Base-by-base conservation (phyloP, 2,113 vertebrate species). In the Regulus satrapa region DNA sequence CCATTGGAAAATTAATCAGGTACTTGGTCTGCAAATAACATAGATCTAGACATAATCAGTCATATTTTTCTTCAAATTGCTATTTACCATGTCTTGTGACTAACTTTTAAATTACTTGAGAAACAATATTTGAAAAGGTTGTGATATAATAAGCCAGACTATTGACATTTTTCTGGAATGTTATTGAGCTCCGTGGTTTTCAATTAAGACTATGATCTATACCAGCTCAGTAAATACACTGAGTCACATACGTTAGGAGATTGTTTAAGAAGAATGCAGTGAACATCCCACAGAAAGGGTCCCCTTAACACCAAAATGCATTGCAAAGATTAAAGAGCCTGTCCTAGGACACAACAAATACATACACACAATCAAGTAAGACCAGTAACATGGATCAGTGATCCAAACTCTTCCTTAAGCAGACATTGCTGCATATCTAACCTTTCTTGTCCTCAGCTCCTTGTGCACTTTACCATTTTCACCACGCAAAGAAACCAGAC, bases 121-220 rank as follows among this genome's bases (percentile, higher is more conserved):
- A 95, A 90, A 76, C 10, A 77, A 92, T 93, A 95, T 94, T 93
- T 95, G 72, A 83, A 89, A 88, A 96, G 18, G 10, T 58, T 78
- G 34, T 46, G 25, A 61, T 93, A 38, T 49, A 82, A 85, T 85
- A 81, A 51, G 52, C 10, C 59, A 80, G 45, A 55, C 16, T 86
- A 56, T 26, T 77, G 76, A 67, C 62, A 45, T 56, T 91, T 92
- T 92, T 77, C 55, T 89, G 55, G 20, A 88, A 61, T 51, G 4
- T 48, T 92, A 79, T 38, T 77, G 38, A 93, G 45, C 40, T 79
- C 45, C 32, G 21, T 58, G 32, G 18, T 54, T 96, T 92, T 85
- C 85, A 81, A 19, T 81, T 43, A 81, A 63, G 34, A 76, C 1
- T 23, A 28, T 75, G 6, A 67, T 63, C 68, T 48, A 29, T 43